These are phyloP conservation scores for Scalopus aquaticus DNA, from an alignment of 2,113 vertebrate species.

Conservation along the genomic window DNA sequence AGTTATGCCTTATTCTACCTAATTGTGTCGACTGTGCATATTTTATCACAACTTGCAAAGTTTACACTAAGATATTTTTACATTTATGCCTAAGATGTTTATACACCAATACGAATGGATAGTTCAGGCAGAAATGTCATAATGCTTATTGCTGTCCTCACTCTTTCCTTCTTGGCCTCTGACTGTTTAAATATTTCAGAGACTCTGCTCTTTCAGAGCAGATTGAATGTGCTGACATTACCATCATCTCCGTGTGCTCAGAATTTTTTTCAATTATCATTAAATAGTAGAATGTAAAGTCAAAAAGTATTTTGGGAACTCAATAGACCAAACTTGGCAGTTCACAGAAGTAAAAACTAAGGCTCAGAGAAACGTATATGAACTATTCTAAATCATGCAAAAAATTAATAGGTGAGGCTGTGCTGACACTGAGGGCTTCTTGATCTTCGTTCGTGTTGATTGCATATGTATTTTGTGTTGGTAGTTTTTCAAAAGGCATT, in stretches of 20 bases:
- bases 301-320: not conserved
- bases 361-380: not conserved
- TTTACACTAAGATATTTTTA: not conserved
- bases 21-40: not conserved
- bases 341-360: not conserved
- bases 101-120: not conserved
- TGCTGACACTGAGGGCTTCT: not conserved
- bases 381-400: not conserved
- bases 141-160: not conserved
- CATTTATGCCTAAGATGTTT: not conserved
- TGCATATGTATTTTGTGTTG: not conserved
- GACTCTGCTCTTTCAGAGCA: not conserved
- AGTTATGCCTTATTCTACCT: not conserved
- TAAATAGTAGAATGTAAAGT: not conserved
- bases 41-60: not conserved
- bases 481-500: not conserved
- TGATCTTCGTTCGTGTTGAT: not conserved
- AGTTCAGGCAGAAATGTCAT: not conserved
- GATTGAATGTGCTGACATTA: not conserved
- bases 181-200: not conserved
- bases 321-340: not conserved
- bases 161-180: not conserved
- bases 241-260: not conserved
- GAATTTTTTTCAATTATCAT: conserved; percentile 2
- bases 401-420: not conserved